Percentiles rank a stretch among this genome's conserved stretches.
phyloP scores from a whole-genome alignment of 2,113 vertebrate genomes.

The Chamaea fasciata region DNA sequence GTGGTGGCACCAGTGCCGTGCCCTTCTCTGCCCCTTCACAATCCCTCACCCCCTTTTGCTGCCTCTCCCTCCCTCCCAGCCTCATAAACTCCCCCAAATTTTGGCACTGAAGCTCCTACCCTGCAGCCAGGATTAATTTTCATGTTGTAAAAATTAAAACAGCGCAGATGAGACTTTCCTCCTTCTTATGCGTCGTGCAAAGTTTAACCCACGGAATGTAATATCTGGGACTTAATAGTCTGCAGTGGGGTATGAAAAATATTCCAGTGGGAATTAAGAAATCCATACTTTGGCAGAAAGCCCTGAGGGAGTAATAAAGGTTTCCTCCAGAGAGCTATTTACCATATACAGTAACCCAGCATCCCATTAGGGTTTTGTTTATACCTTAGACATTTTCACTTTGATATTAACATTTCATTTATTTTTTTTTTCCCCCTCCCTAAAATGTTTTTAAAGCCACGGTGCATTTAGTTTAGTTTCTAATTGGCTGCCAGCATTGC shows the following conservation, averaged over 20 bases:
- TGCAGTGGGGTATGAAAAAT: slow-evolving; percentile 78
- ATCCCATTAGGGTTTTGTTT: slow-evolving; percentile 61
- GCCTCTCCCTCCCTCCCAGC: neutral
- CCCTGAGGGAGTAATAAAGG: slow-evolving; percentile 72
- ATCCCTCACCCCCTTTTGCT: neutral
- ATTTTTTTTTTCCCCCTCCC: neutral
- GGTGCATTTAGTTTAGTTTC: slow-evolving; percentile 48
- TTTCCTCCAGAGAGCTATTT: slow-evolving; percentile 72
- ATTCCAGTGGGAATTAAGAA: slow-evolving; percentile 76
- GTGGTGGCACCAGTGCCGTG: slow-evolving; percentile 14
- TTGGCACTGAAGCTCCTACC: slow-evolving; percentile 41
- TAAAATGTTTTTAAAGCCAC: slow-evolving; percentile 32
- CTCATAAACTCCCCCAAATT: slow-evolving; percentile 53
- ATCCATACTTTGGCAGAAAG: slow-evolving; percentile 71
- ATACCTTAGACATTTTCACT: slow-evolving; percentile 55
- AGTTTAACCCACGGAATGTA: slow-evolving; percentile 75
- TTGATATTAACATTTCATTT: slow-evolving; percentile 37
- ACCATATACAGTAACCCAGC: slow-evolving; percentile 61
- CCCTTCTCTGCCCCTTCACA: neutral
- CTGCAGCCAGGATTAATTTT: slow-evolving; percentile 71
- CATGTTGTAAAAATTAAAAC: slow-evolving; percentile 62
- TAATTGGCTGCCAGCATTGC: slow-evolving; percentile 45
- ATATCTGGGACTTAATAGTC: slow-evolving; percentile 77
- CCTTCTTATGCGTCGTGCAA: slow-evolving; percentile 62
- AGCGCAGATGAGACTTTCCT: slow-evolving; percentile 38